These are phyloP conservation scores for Carduelis carduelis DNA, from an alignment of 2,797 vertebrate species.

Conservation along the genomic window DNA sequence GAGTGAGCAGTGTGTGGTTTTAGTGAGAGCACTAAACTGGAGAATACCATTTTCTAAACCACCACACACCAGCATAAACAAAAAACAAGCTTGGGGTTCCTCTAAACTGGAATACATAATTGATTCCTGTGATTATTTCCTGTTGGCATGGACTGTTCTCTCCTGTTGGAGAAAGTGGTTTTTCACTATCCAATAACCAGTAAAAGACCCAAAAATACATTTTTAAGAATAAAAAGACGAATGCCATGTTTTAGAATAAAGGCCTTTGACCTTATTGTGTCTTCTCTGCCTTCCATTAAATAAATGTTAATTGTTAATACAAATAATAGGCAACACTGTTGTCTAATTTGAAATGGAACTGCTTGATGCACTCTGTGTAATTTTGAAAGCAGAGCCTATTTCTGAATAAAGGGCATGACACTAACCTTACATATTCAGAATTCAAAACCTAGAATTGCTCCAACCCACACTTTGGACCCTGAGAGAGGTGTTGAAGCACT, in stretches of 20 bases:
- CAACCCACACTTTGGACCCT: not conserved
- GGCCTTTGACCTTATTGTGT: not conserved
- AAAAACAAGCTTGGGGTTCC: not conserved
- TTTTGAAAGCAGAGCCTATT: not conserved
- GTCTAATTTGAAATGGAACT: not conserved
- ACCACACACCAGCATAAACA: not conserved
- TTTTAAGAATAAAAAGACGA: not conserved
- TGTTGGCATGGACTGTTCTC: not conserved
- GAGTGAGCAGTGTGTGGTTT: fast-evolving
- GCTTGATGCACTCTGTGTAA: not conserved
- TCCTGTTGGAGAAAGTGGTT: not conserved
- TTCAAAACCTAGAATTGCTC: not conserved
- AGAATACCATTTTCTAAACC: not conserved
- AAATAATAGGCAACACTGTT: not conserved
- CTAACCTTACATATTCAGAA: not conserved
- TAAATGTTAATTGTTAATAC: not conserved
- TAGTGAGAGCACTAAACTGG: not conserved
- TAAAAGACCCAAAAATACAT: not conserved
- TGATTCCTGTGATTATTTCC: not conserved
- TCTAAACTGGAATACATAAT: not conserved
- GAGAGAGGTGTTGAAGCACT: not conserved
- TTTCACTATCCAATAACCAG: not conserved
- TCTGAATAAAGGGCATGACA: not conserved
- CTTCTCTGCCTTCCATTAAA: not conserved
- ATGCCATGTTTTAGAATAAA: not conserved